phyloP scores from a whole-genome alignment of 1,140 invertebrate species.

The Drosophila equinoxialis region DNA sequence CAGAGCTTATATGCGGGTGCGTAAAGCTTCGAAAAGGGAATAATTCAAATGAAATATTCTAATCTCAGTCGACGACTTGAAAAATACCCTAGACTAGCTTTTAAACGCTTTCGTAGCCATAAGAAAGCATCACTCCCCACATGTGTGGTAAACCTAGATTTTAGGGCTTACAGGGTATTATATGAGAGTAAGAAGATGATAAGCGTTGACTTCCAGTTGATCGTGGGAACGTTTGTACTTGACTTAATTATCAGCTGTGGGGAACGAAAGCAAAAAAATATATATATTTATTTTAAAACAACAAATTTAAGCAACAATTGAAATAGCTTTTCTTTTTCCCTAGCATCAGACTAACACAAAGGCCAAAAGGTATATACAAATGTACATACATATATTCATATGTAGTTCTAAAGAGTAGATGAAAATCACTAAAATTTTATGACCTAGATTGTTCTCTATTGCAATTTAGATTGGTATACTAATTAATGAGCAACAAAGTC shows the following conservation, averaged over 20 bases:
- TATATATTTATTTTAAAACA: neutral
- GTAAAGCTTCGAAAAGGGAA: conserved; percentile 11
- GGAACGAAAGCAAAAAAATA: neutral
- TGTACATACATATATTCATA: too few relatives aligned
- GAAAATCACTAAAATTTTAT: too few relatives aligned
- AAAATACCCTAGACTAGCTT: neutral
- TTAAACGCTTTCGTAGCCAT: too few relatives aligned
- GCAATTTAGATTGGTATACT: too few relatives aligned
- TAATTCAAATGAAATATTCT: neutral
- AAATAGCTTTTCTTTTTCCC: too few relatives aligned
- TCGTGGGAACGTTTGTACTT: conserved; percentile 3
- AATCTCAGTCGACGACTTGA: neutral
- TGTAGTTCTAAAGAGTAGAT: too few relatives aligned
- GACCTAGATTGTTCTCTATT: too few relatives aligned
- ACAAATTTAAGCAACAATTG: neutral
- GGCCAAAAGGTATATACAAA: too few relatives aligned
- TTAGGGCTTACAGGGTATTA: neutral
- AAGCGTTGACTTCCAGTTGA: neutral
- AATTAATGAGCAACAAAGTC: too few relatives aligned
- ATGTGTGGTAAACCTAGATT: neutral
- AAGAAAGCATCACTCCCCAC: too few relatives aligned
- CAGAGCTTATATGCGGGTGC: conserved; percentile 25
- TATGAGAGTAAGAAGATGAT: neutral
- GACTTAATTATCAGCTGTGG: neutral
- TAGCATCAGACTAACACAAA: too few relatives aligned